phyloP scores from a whole-genome alignment of 1,140 invertebrate genomes.

The Bombus superbus region DNA sequence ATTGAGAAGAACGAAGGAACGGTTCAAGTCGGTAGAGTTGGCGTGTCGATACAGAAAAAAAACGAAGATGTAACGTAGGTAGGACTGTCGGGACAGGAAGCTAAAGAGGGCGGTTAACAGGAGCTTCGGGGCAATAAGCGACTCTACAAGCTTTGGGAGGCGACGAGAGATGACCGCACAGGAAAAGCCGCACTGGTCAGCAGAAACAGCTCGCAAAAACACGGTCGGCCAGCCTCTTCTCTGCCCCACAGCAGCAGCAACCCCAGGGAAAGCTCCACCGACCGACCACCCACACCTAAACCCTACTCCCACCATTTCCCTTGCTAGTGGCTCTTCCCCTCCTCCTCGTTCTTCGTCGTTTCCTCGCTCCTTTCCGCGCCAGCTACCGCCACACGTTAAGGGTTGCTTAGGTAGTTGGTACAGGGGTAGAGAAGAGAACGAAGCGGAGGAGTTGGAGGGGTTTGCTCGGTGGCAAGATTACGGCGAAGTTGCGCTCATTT shows the following conservation, averaged over 20 bases:
- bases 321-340: conserved; percentile 52
- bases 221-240: conserved; percentile 70
- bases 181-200: conserved; percentile 80
- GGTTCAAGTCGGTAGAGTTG: background rate
- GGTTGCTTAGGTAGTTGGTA: conserved; percentile 70
- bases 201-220: conserved; percentile 80
- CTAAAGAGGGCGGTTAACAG: conserved; percentile 78
- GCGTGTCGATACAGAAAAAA: conserved; percentile 41
- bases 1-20: background rate
- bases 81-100: conserved; percentile 64
- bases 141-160: conserved; percentile 81
- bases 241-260: conserved; percentile 56
- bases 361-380: conserved; percentile 59
- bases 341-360: conserved; percentile 57
- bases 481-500: conserved; percentile 77
- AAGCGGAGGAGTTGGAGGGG: conserved; percentile 46
- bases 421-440: conserved; percentile 38
- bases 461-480: conserved; percentile 75
- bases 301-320: conserved; percentile 40
- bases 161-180: conserved; percentile 78
- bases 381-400: conserved; percentile 63
- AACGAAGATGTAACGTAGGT: conserved; percentile 45
- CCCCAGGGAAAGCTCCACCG: conserved; percentile 63
- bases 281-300: conserved; percentile 53
- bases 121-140: conserved; percentile 80